Base-by-base conservation (phyloP, 2,888 invertebrate genomes). In the Nomada hirtipes region DNA sequence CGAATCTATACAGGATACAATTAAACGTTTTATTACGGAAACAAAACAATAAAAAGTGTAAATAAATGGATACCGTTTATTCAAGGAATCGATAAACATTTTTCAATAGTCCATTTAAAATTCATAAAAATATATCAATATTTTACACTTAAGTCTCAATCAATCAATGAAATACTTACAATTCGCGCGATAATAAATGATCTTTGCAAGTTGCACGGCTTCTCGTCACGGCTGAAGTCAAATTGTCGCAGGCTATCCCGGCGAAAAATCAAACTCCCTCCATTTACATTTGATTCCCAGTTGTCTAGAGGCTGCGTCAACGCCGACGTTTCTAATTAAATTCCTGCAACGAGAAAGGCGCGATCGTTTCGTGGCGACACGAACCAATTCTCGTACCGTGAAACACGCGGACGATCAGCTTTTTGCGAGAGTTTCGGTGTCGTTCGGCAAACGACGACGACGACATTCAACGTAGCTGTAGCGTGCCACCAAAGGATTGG, bases 321-420 rank as follows among this genome's bases (percentile, higher is more conserved):
- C 29, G 59, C 59, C 74, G 57, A 67, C 44, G 74, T 74, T 67
- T 71, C 76, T 64, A 76, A 76, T 76, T 76, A 71, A 76, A 71
- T 76, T 76, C 71, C 64, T 23, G 23, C 11, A 64, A 9, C 29
- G 70, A 64, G 44, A 57, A 69, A 71, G 50, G 50, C 55, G 20
- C 23, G 50, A 64, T 64, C 67, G 67, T 59, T 67, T 59, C 47
- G 67, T 50, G 57, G 64, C 18, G 11, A 44, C 53, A 9, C 67
- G 57, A 57, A 55, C 65, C 65, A 57, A 59, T 74, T 44, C 26
- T 20, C 67, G 23, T 18, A 29, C 47, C 29, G 55, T 23, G 47
- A 67, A 67, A 74, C 59, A 74, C 36, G 18, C 2, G 7, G 29
- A 20, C 52, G 61, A 70, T 57, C 71, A 23, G 44, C 29, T 52